Percentiles rank a stretch among this genome's conserved stretches.
Evolutionary conservation across 2,113 vertebrate species (phyloP).

Genomic region (Panurus biarmicus): DNA sequence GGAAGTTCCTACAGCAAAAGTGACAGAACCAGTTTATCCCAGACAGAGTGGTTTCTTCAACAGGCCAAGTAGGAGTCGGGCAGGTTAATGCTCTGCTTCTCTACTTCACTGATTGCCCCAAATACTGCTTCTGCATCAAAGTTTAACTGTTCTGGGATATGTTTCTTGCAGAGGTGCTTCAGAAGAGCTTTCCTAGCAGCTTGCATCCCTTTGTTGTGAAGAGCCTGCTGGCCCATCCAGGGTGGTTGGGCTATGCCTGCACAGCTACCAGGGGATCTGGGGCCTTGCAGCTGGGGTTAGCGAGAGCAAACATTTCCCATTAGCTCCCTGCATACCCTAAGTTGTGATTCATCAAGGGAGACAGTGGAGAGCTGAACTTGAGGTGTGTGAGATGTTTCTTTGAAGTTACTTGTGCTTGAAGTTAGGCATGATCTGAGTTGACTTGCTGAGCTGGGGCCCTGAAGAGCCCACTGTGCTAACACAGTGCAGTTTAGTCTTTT

Average conservation of each 20-base stretch:
- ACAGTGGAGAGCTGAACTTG: not conserved
- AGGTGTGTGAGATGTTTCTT: not conserved
- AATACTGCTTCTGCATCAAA: not conserved
- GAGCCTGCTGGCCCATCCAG: not conserved
- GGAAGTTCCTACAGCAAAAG: not conserved
- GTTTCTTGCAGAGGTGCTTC: not conserved
- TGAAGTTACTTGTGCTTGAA: not conserved
- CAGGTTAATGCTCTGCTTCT: not conserved
- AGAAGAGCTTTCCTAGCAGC: not conserved
- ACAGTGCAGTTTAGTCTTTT: not conserved
- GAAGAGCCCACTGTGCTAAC: not conserved
- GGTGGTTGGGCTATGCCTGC: not conserved
- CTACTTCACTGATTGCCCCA: not conserved
- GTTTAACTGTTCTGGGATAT: not conserved
- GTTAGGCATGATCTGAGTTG: not conserved
- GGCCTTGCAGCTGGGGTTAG: not conserved
- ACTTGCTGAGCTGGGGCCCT: not conserved
- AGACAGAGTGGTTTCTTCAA: not conserved
- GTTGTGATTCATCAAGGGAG: not conserved
- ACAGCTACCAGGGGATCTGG: not conserved
- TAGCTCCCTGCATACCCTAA: not conserved
- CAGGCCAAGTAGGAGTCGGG: rapidly evolving
- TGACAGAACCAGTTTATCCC: not conserved
- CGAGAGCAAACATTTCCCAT: not conserved
- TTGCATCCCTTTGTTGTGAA: not conserved